Evolutionary conservation across 2,113 vertebrate genomes (phyloP).

Genomic region (Erpornis zantholeuca): DNA sequence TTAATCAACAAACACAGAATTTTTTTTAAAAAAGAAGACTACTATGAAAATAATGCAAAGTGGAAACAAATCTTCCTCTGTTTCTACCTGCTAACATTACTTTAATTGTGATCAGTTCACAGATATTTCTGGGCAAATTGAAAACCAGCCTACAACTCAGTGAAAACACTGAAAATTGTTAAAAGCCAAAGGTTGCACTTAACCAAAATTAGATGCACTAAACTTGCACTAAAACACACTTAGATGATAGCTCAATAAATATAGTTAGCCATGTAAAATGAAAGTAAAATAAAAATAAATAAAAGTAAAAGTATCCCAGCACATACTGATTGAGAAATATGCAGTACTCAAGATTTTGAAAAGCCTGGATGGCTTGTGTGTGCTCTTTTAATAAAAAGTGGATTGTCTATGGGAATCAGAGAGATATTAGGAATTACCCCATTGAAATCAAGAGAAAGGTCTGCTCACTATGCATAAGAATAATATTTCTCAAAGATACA

Average conservation of each 20-base stretch:
- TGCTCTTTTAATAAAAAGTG: background rate
- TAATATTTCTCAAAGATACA: fast-evolving
- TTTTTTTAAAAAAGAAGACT: too few species aligned
- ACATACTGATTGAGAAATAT: background rate
- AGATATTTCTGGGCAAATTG: background rate
- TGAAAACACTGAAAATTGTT: background rate
- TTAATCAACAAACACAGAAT: background rate
- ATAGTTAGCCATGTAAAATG: background rate
- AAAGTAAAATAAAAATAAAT: too few species aligned
- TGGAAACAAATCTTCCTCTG: background rate
- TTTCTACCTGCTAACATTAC: background rate
- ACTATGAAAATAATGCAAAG: background rate
- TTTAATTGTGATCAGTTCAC: background rate
- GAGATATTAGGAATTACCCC: background rate
- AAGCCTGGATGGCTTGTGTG: background rate
- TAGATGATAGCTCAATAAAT: background rate
- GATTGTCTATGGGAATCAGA: background rate
- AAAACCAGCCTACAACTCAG: background rate
- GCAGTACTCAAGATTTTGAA: background rate
- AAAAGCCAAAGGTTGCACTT: background rate
- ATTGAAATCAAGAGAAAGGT: background rate
- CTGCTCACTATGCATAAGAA: background rate
- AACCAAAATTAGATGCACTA: too few species aligned
- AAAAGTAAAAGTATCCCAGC: background rate
- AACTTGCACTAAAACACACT: background rate